A percentile compares a stretch with the other conserved stretches of the same genome.
phyloP scores from a whole-genome alignment of 1,140 invertebrate species.

The Cryptotermes secundus region DNA sequence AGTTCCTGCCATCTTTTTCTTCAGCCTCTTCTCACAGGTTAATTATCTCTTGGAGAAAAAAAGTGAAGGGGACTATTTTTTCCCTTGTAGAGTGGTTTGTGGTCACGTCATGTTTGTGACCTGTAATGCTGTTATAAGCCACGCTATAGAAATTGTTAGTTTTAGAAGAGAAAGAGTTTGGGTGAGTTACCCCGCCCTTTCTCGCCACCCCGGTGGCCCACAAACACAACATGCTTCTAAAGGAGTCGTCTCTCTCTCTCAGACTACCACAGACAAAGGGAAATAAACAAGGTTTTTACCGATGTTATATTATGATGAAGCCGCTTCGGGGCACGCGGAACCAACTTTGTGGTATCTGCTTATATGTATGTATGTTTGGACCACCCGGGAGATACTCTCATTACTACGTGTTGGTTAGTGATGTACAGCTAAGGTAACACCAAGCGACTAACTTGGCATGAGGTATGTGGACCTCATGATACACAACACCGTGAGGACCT shows the following conservation, averaged over 20 bases:
- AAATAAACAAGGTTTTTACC: slow-evolving; percentile 33
- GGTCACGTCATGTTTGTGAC: slow-evolving; percentile 12
- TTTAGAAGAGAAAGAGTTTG: slow-evolving; percentile 19
- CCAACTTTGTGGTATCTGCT: not conserved
- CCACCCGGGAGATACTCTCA: slow-evolving; percentile 32
- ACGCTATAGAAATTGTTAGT: slow-evolving; percentile 29
- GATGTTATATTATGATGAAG: slow-evolving; percentile 27
- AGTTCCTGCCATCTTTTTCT: not conserved
- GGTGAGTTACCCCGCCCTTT: slow-evolving; percentile 29
- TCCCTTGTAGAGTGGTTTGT: not conserved
- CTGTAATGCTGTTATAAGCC: slow-evolving; percentile 20
- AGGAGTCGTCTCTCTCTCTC: too few relatives aligned
- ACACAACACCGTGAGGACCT: not conserved
- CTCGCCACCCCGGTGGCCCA: slow-evolving; percentile 36
- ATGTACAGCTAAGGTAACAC: not conserved
- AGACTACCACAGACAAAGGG: slow-evolving; percentile 28
- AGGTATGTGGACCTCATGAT: not conserved
- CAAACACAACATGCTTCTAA: not conserved
- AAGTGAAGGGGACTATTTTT: not conserved
- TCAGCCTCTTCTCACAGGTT: not conserved
- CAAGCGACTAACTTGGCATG: not conserved
- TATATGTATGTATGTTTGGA: not conserved
- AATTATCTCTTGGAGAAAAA: slow-evolving; percentile 19
- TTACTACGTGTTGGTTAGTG: slow-evolving; percentile 23
- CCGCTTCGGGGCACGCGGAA: not conserved